A percentile compares a stretch with the other conserved stretches of the same genome.
Conservation (phyloP, 2,888 invertebrate species). For the Phoronis australis region DNA sequence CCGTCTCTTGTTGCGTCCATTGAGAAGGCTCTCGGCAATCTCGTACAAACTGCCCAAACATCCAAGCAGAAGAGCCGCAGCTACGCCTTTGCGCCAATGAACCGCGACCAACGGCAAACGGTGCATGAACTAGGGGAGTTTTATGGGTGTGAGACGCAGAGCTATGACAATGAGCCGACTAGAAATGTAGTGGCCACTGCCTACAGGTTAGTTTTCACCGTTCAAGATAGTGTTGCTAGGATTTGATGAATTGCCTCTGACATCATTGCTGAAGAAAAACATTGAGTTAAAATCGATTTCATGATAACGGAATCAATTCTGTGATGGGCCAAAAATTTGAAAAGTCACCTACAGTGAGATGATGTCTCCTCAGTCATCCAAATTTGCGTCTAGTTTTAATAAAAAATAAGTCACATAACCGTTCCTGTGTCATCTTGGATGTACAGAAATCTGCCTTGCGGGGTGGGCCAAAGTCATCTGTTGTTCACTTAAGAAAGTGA, state of each 20-base stretch:
- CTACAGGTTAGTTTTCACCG: no score
- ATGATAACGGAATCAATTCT: neutral
- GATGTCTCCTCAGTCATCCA: neutral
- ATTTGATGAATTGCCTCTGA: no score
- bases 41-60: slow-evolving; percentile 82
- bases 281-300: neutral
- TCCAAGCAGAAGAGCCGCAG: slow-evolving; percentile 76
- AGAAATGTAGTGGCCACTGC: slow-evolving; percentile 68
- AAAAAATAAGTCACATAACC: no score
- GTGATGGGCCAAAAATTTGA: neutral
- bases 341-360: neutral
- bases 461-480: no score
- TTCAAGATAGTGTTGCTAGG: no score
- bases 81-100: slow-evolving; percentile 89
- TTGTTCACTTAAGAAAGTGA: no score
- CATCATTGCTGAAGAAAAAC: no score
- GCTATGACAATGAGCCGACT: slow-evolving; percentile 93
- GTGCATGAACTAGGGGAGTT: slow-evolving; percentile 92
- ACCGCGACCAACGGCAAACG: slow-evolving; percentile 82
- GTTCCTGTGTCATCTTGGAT: no score
- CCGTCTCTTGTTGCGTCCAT: slow-evolving; percentile 73
- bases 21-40: slow-evolving; percentile 75
- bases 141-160: slow-evolving; percentile 89
- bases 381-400: no score
- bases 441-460: no score